Evolutionary conservation across 1,140 invertebrate genomes (phyloP).

Genomic region (Macrocentrus cingulum): DNA sequence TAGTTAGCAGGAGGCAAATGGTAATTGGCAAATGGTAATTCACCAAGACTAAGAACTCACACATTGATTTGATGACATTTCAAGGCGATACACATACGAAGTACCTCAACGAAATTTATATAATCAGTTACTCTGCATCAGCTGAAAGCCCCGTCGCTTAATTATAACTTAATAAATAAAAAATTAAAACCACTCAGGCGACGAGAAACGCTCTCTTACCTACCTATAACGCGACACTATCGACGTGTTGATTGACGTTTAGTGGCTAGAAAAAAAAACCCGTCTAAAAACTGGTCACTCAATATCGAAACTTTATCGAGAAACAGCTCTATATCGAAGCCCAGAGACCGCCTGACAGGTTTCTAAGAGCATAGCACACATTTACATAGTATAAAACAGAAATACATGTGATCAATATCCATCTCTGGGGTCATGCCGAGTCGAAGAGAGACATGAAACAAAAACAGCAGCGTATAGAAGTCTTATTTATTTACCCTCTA

Average conservation of each 20-base stretch:
- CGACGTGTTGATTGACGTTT: slow-evolving; percentile 1
- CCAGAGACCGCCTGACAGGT: too few species aligned
- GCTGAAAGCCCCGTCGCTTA: too few species aligned
- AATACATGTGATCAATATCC: too few species aligned
- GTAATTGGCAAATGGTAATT: slow-evolving; percentile 36
- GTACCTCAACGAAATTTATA: too few species aligned
- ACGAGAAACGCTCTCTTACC: too few species aligned
- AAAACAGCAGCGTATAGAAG: too few species aligned
- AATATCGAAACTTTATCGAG: background rate
- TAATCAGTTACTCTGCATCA: too few species aligned
- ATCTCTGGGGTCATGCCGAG: too few species aligned
- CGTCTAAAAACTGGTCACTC: background rate
- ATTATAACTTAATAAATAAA: background rate
- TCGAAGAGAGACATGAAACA: too few species aligned
- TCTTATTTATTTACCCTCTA: background rate
- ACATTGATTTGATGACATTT: background rate
- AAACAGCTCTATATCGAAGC: too few species aligned
- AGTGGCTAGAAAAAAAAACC: background rate
- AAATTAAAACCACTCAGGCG: background rate
- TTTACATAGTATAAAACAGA: too few species aligned
- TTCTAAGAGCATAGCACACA: background rate
- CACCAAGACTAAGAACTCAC: slow-evolving; percentile 1
- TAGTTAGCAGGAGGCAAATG: slow-evolving; percentile 32
- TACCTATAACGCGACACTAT: too few species aligned
- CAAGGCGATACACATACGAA: background rate